phyloP scores from a whole-genome alignment of 2,113 vertebrate species.

The Protobothrops flavoviridis region DNA sequence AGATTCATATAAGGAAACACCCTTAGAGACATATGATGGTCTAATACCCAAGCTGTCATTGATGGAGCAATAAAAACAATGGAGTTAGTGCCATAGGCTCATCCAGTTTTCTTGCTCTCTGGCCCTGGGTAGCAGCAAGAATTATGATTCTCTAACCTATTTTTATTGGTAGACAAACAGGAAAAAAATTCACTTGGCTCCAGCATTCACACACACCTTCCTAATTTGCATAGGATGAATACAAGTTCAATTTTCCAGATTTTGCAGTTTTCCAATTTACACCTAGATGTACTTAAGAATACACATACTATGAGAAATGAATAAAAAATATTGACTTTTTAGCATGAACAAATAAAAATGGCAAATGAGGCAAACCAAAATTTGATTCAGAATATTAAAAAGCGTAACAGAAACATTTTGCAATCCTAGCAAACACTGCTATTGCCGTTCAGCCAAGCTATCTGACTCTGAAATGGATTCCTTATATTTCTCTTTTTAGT shows the following conservation, averaged over 20 bases:
- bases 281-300: neutral
- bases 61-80: neutral
- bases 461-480: neutral
- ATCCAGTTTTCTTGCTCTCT: neutral
- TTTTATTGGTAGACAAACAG: neutral
- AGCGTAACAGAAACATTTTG: too few relatives aligned
- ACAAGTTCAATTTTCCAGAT: neutral
- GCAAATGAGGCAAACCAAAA: neutral
- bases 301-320: neutral
- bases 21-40: neutral
- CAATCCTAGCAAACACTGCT: too few relatives aligned
- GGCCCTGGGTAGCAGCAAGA: neutral
- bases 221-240: neutral
- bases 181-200: neutral
- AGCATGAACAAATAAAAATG: neutral
- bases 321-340: neutral
- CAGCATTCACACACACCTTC: neutral
- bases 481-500: neutral
- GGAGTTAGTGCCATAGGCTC: neutral
- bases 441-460: too few relatives aligned
- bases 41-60: neutral
- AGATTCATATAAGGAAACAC: neutral
- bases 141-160: neutral
- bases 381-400: neutral
- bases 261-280: neutral